Percentiles rank a stretch among this genome's conserved stretches.
Conservation (phyloP, 2,888 invertebrate genomes). For the Clitarchus hookeri region DNA sequence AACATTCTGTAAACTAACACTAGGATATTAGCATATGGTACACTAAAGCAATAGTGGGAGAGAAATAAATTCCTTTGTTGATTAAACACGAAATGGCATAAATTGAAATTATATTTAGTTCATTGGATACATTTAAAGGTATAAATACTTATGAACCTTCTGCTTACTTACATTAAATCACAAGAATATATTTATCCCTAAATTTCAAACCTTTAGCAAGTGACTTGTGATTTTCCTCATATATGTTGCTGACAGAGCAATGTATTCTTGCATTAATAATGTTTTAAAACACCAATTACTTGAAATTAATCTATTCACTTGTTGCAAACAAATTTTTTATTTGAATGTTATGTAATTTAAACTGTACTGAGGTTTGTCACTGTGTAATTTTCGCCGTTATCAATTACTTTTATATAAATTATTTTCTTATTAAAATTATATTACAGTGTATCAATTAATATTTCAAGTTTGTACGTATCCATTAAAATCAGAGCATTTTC, state of each 20-base stretch:
- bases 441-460: no score
- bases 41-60: background rate
- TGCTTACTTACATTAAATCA: background rate
- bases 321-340: background rate
- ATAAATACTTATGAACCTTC: background rate
- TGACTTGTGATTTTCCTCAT: no score
- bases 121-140: background rate
- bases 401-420: no score
- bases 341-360: background rate
- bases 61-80: background rate
- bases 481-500: no score
- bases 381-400: no score
- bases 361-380: no score
- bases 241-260: no score
- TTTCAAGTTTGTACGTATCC: no score
- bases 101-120: background rate
- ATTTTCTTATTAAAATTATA: no score
- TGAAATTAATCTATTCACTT: background rate
- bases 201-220: no score
- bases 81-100: background rate
- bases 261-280: no score
- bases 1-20: conserved; percentile 40
- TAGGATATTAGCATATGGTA: conserved; percentile 17
- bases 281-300: background rate
- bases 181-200: no score